A percentile compares a stretch with the other conserved stretches of the same genome.
These are phyloP conservation scores for Sceloporus tristichus DNA, from an alignment of 2,113 vertebrate species.

Conservation along the genomic window DNA sequence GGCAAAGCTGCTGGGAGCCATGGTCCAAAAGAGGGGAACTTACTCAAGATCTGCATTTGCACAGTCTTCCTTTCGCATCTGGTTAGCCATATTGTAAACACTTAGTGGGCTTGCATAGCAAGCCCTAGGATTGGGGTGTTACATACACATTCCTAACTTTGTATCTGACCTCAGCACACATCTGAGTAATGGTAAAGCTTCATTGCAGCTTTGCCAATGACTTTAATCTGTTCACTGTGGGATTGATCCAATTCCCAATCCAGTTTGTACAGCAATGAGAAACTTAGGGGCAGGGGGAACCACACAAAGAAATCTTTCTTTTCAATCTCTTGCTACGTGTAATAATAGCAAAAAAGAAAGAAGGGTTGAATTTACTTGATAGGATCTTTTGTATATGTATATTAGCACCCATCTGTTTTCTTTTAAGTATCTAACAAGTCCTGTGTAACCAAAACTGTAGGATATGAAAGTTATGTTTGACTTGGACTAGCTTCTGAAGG, in stretches of 20 bases:
- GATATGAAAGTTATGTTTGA: conserved; percentile 11
- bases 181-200: neutral
- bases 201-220: neutral
- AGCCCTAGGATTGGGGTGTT: neutral
- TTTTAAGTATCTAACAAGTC: neutral
- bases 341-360: conserved; percentile 24
- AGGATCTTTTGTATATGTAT: neutral
- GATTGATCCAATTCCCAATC: neutral
- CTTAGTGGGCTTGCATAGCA: neutral
- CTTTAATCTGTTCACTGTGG: neutral
- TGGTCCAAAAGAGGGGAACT: neutral
- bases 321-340: conserved; percentile 17
- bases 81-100: neutral
- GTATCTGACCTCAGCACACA: neutral
- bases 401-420: conserved; percentile 20
- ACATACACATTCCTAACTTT: neutral
- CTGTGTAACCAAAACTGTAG: conserved; percentile 10
- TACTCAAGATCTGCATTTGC: too few relatives aligned
- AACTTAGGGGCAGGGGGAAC: neutral
- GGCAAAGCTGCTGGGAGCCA: neutral
- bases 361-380: conserved; percentile 4
- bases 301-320: neutral
- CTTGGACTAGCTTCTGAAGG: conserved; percentile 22
- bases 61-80: neutral
- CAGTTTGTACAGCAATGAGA: neutral